Base-by-base conservation (phyloP, 1,140 invertebrate genomes). In the Nylanderia fulva region DNA sequence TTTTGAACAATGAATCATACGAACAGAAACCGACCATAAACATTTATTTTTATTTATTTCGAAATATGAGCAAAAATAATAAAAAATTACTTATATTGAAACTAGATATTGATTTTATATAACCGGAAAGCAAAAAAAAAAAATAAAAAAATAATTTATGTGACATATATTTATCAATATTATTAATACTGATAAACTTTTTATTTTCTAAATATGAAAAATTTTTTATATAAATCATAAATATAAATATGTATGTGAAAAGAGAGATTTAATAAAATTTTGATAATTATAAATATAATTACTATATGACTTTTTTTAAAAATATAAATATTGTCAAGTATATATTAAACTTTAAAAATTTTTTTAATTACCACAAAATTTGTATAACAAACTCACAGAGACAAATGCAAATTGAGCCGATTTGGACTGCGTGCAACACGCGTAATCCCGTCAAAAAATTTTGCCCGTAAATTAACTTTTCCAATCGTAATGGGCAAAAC, bases 381-480 rank as follows among this genome's bases (percentile, higher is more conserved):
- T 11, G 7, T 15, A 64, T 24, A 77, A 0, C n/a, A 24, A 36
- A 63, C 18, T 5, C 39, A 39, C 29, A 66, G 15, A 79, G 9
- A 11, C 64, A 39, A 36, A 68, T 54, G 24, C 13, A 42, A 71
- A 58, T 80, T 56, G 21, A 11, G 2, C 39, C 18, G 33, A 71
- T 71, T 42, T 8, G 15, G 7, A 39, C 45, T 39, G n/a, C 29
- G 18, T 56, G 29, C 42, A 21, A 42, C 56, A 80, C 18, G 6
- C 64, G 24, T 21, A 56, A 42, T 39, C 0, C 13, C 6, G 24
- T 56, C 18, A 13, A 71, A 58, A 80, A 71, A 71, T 71, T 56
- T 71, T 15, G 52, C 64, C 24, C 7, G 13, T 39, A 66, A 79
- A 79, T 66, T 79, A 45, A 79, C 42, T 66, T 79, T 66, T 68